Base-by-base conservation (phyloP, 2,888 invertebrate genomes). In the Ctenicera cuprea region DNA sequence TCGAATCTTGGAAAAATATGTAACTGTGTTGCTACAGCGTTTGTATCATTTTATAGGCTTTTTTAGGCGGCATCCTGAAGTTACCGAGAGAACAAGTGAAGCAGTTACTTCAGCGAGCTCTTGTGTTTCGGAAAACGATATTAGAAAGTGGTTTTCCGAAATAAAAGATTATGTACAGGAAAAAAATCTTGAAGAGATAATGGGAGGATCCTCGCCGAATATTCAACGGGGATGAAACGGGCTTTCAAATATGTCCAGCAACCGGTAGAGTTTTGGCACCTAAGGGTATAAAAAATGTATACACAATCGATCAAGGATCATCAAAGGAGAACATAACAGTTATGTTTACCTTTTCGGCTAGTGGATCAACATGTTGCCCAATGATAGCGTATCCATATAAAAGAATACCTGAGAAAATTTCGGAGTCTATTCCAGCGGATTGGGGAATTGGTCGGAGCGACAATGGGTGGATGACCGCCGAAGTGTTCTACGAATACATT, bases 41-140 rank as follows among this genome's bases (percentile, higher is more conserved):
- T n/a, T n/a, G n/a, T n/a, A n/a, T n/a, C n/a, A n/a, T 52, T 52
- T 52, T 52, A 52, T 22, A 52, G 11, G 20, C 52, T 4, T 52
- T 52, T 52, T 52, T 12, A 22, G 52, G 11, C 22, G 52, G 1
- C 52, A 52, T 52, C 26, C 52, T 14, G 52, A 26, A 22, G 4
- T 52, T 52, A 52, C 20, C 0, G 52, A 22, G 9, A 52, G 22
- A 20, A 26, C 26, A 26, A 22, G 22, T n/a, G n/a, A n/a, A n/a
- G n/a, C n/a, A n/a, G n/a, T n/a, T n/a, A n/a, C n/a, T n/a, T n/a
- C n/a, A n/a, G n/a, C n/a, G n/a, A n/a, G n/a, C 26, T 11, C 26
- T 20, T 52, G 26, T n/a, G 26, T 52, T 3, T 52, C 22, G 22
- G 26, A 52, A 26, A n/a, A 52, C 52, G 52, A 52, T 16, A 52